Evolutionary conservation across 2,113 vertebrate species (phyloP), one percentile per base, ranked within the genome.

Genomic region (Fukomys damarensis): DNA sequence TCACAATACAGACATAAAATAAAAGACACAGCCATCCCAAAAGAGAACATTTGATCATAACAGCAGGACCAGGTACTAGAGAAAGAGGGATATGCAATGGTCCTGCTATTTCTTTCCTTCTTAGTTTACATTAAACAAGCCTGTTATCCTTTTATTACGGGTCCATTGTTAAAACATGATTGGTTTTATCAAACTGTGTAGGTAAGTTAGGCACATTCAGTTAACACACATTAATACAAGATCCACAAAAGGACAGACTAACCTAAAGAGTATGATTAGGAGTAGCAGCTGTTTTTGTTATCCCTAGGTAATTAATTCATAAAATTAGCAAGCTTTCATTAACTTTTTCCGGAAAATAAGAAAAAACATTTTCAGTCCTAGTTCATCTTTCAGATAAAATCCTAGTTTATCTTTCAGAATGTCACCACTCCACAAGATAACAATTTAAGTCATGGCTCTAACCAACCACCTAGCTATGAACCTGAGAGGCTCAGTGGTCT

Each of bases 291-390:
- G n/a, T 17, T 94, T 81, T 54, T 82, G 24, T 91, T 24, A 74
- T 26, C 14, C 87, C 17, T 59, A 83, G 16, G 35, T 30, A 86
- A 93, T 70, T 86, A 65, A 95, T 79, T 59, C 30, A 28, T 65
- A 14, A 56, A 91, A 96, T 61, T 93, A 30, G 54, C 63, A 92
- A 77, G 13, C 52, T 84, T 35, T 93, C 81, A 19, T n/a, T 82
- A 84, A 63, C 16, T 70, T 84, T 95, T 72, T 76, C 41, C 52
- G 63, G n/a, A 14, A 96, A 89, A 52, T 43, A 87, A 94, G 70
- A 76, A 80, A 94, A 95, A 77, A 38, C 14, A 82, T 72, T 77
- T 77, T 93, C 26, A 86, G 43, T n/a, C n/a, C n/a, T n/a, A n/a
- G n/a, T n/a, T n/a, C n/a, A n/a, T n/a, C n/a, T n/a, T n/a, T n/a